phyloP scores from a whole-genome alignment of 2,797 vertebrate species.

The Amblyraja radiata region DNA sequence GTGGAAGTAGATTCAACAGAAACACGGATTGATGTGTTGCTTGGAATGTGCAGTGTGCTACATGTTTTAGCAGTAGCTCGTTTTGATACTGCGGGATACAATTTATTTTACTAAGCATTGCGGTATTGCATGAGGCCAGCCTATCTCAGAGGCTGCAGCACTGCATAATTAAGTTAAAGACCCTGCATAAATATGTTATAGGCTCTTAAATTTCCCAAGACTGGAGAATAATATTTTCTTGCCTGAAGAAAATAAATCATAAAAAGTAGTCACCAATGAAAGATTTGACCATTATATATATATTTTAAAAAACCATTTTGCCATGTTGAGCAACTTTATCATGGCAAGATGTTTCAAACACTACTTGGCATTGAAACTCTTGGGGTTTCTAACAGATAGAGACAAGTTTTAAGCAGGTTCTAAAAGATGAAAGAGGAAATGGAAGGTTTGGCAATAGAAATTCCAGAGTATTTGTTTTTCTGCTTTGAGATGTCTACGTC shows the following conservation, averaged over 20 bases:
- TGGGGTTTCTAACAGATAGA: neutral
- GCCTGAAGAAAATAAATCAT: neutral
- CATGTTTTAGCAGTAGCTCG: neutral
- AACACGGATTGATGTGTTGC: constrained; percentile 51
- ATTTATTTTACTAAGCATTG: neutral
- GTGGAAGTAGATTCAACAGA: constrained; percentile 52
- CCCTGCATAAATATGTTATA: too few species aligned
- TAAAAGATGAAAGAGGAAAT: neutral
- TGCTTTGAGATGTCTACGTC: too few species aligned
- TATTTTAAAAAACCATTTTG: neutral
- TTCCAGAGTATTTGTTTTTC: neutral
- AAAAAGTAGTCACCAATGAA: neutral
- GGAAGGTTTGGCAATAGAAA: neutral
- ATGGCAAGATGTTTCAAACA: neutral
- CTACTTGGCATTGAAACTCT: neutral
- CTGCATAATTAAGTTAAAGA: neutral
- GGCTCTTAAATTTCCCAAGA: neutral
- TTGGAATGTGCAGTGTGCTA: neutral
- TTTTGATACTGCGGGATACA: neutral
- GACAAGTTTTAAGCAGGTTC: neutral
- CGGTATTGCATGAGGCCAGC: too few species aligned
- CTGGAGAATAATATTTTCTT: neutral
- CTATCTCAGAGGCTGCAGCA: neutral
- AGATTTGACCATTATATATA: neutral
- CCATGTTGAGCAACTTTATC: neutral